These are phyloP conservation scores for Papilio xuthus DNA, from an alignment of 1,140 invertebrate species.

Conservation along the genomic window DNA sequence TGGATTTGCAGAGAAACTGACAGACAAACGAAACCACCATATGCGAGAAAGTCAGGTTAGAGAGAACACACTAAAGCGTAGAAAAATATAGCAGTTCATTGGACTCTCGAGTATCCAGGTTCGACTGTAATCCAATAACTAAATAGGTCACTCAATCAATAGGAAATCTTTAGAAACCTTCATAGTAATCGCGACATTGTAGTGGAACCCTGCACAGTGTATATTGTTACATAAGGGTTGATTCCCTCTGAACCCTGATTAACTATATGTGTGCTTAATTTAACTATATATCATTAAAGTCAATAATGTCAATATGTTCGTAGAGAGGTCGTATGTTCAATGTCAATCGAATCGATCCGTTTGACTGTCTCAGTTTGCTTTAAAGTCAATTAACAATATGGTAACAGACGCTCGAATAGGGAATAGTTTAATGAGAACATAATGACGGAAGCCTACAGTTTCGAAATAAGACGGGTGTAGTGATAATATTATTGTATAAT, in stretches of 20 bases:
- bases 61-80: too few relatives aligned
- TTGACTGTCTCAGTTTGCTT: conserved; percentile 17
- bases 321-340: background rate
- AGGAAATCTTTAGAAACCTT: background rate
- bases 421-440: background rate
- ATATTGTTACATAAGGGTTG: background rate
- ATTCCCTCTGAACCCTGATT: background rate
- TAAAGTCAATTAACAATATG: conserved; percentile 29
- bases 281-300: background rate
- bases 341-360: conserved; percentile 23
- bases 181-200: background rate
- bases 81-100: too few relatives aligned
- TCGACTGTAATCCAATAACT: too few relatives aligned
- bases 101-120: too few relatives aligned
- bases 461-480: background rate
- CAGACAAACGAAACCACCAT: too few relatives aligned
- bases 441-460: background rate
- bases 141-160: conserved; percentile 4
- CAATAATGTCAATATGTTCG: conserved; percentile 3
- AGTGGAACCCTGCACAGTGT: background rate
- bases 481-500: too few relatives aligned
- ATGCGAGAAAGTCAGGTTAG: too few relatives aligned
- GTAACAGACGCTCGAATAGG: conserved; percentile 3
- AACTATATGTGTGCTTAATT: background rate
- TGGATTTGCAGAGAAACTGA: too few relatives aligned